Base-by-base conservation (phyloP, 2,113 vertebrate genomes). In the Cairina moschata region DNA sequence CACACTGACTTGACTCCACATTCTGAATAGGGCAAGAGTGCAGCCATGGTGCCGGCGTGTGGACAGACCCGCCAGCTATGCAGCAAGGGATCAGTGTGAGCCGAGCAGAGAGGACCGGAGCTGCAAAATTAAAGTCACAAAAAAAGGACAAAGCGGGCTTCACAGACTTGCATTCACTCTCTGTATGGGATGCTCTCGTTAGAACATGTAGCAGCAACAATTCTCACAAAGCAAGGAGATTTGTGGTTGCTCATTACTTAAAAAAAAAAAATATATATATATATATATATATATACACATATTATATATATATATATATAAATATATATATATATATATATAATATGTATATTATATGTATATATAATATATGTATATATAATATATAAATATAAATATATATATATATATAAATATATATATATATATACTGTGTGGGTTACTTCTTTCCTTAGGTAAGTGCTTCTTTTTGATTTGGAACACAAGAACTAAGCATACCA, bases 21-120 rank as follows among this genome's bases (percentile, higher is more conserved):
- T 94, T 67, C 91, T 93, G 85, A 92, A 69, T 74, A 92, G 79
- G 79, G 83, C 94, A 86, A 88, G 52, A 89, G 58, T 22, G 38
- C 46, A 95, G 56, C 73, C 80, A 84, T 40, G 58, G 52, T 2
- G 40, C 18, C 72, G 4, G 4, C 18, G 38, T 88, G 95, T 68
- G 90, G 83, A 86, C 23, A 72, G 75, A 94, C 48, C 50, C 91
- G 36, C 56, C 84, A 71, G 54, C 69, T 83, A 56, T 4, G 36
- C 56, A 78, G 52, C 60, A 85, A 80, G 50, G 56, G 36, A 94
- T 80, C 71, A 34, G 8, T 2, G 0, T 26, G 73, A 69, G 69
- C 32, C 56, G 42, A 74, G 32, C 8, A 0, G 44, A 85, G 32
- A 72, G 12, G 25, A 79, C 16, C 42, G 25, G 28, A 73, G 42